Evolutionary conservation across 2,113 vertebrate species (phyloP), one percentile per base, ranked within the genome.

Genomic region (Halcyon malimbica): DNA sequence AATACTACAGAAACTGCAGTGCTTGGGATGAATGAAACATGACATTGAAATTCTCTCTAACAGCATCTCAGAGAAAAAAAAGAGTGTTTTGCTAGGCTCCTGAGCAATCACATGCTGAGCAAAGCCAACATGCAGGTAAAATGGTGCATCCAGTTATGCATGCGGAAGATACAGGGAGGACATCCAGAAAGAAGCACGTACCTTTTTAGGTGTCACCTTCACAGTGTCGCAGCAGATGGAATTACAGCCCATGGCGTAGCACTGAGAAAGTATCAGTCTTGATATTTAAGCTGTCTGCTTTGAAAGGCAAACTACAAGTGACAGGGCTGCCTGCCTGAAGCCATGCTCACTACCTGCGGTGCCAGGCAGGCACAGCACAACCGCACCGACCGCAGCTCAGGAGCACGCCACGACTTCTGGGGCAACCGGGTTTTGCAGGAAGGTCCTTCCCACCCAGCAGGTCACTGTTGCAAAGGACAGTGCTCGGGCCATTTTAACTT

Each of bases 191-290:
- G 82, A 39, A 94, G 83, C 42, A 81, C 54, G 10, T 31, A 69
- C 69, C 74, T 94, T 75, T 86, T 13, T 15, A 87, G 89, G 94
- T 90, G 90, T 96, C 95, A 96, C 96, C 94, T 96, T 92, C 82
- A 81, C 56, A 14, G 12, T 9, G 29, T 48, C 2, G 2, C 68
- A 86, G 83, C 87, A 90, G 96, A 96, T 96, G 89, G 89, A 96
- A 96, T 95, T 96, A 92, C 96, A 96, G 92, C 83, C 71, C 76
- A 35, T 60, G 56, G 89, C 0, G 0, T 57, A 76, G 63, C 62
- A 64, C 92, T 71, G 54, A 50, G 92, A 73, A 89, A 69, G 80
- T 83, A 92, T 85, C 87, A 71, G 54, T 85, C 69, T 90, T 90
- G 94, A 96, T 92, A 94, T 57, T 92, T 90, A 84, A 90, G 83